Percentiles rank a stretch among this genome's conserved stretches.
Evolutionary conservation across 1,140 invertebrate species (phyloP).

Genomic region (Cepaea nemoralis): DNA sequence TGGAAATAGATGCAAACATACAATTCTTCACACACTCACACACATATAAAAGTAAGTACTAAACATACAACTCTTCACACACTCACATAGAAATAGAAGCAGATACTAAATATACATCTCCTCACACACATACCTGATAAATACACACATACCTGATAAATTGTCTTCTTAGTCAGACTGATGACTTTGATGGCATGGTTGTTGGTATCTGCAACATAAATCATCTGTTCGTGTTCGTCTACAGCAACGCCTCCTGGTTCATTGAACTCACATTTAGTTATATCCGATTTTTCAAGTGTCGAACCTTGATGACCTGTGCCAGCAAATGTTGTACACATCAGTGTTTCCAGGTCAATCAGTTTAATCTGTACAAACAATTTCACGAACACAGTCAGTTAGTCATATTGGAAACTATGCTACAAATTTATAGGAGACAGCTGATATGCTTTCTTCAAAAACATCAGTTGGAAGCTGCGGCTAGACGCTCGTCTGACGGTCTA

Average conservation of each 20-base stretch:
- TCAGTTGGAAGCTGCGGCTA: too few relatives aligned
- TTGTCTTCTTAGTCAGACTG: slow-evolving; percentile 55
- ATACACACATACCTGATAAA: slow-evolving; percentile 56
- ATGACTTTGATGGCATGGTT: slow-evolving; percentile 83
- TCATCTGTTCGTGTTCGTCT: slow-evolving; percentile 70
- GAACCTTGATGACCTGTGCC: slow-evolving; percentile 64
- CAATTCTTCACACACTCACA: too few relatives aligned
- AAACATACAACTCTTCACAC: background rate
- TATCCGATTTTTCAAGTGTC: background rate
- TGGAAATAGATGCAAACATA: too few relatives aligned
- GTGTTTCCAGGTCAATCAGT: slow-evolving; percentile 75
- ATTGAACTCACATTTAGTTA: slow-evolving; percentile 69
- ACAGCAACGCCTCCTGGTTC: slow-evolving; percentile 87
- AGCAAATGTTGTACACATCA: slow-evolving; percentile 73
- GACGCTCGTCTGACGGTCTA: too few relatives aligned
- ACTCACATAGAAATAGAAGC: too few relatives aligned
- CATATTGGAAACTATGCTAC: too few relatives aligned
- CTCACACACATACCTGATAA: too few relatives aligned
- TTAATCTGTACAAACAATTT: slow-evolving; percentile 74
- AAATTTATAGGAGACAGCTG: too few relatives aligned
- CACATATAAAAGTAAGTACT: background rate
- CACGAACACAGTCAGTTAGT: too few relatives aligned
- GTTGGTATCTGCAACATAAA: slow-evolving; percentile 91
- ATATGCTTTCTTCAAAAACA: too few relatives aligned
- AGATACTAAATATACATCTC: background rate